phyloP scores from a whole-genome alignment of 2,888 invertebrate species.

The Margaritifera margaritifera region DNA sequence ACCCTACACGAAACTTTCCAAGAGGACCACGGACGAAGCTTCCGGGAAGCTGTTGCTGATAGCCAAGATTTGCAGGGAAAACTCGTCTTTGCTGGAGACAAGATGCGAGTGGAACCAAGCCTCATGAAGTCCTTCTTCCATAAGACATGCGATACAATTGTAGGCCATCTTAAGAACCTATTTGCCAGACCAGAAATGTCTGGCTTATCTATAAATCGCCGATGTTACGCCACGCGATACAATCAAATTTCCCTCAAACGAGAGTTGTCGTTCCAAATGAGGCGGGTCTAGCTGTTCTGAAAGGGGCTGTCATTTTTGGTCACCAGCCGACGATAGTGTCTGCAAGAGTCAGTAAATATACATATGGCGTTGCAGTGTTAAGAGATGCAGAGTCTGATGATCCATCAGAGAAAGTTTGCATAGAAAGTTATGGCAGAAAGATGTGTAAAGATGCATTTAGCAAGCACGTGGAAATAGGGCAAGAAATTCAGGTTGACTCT shows the following conservation, averaged over 20 bases:
- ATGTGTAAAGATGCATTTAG: slow-evolving; percentile 9
- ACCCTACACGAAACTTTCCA: not conserved
- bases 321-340: slow-evolving; percentile 18
- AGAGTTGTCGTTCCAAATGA: slow-evolving; percentile 27
- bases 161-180: slow-evolving; percentile 9
- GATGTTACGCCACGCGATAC: slow-evolving; percentile 18
- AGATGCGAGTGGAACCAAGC: slow-evolving; percentile 3
- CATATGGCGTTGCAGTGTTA: slow-evolving; percentile 21
- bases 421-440: slow-evolving; percentile 1
- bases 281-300: slow-evolving; percentile 24
- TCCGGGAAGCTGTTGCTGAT: not conserved
- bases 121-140: slow-evolving; percentile 14
- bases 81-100: slow-evolving; percentile 3
- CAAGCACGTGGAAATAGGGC: slow-evolving; percentile 19
- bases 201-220: slow-evolving; percentile 13
- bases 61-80: not conserved
- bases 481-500: slow-evolving; percentile 8
- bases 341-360: slow-evolving; percentile 20
- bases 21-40: not conserved
- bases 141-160: slow-evolving; percentile 8
- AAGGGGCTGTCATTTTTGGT: slow-evolving; percentile 34
- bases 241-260: slow-evolving; percentile 11
- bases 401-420: slow-evolving; percentile 2
- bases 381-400: slow-evolving; percentile 1
- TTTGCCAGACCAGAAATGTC: slow-evolving; percentile 6